Base-by-base conservation (phyloP, 2,113 vertebrate genomes). In the Panthera leo region DNA sequence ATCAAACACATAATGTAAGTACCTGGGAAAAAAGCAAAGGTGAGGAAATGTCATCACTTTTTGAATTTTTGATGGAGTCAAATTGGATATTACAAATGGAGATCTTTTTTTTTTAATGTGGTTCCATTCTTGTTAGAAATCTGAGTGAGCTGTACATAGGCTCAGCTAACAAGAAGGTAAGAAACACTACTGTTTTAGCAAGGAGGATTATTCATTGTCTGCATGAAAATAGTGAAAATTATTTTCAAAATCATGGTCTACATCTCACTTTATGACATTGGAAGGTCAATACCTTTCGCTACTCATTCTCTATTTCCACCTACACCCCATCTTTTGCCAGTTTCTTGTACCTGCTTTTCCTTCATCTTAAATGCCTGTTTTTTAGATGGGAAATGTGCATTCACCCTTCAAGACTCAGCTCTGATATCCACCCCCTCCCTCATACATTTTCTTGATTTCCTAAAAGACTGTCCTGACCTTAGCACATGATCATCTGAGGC, bases 1-100 rank as follows among this genome's bases (percentile, higher is more conserved):
- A 96, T 99, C 99, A 95, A 99, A 99, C 45, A 99, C 99, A 31
- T 99, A 99, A 97, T 99, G 99, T 92, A 99, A 99, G 98, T 99
- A 99, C 91, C 99, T 99, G 96, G 79, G 89, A 29, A 95, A 76
- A 92, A 83, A 98, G 3, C 19, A 73, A n/a, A 94, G 6, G 42
- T 39, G 48, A 27, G 4, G 45, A 61, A 82, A 2, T 15, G 12
- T 5, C 78, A 73, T 88, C 10, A 45, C 13, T 39, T 31, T 68
- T 16, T 16, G 8, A 61, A 42, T 55, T 55, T 53, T 42, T 4
- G 12, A 48, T 36, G 19, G 19, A 53, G 14, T 51, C 39, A 89
- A 71, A 65, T 13, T 61, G 25, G 4, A 19, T n/a, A 36, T n/a
- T 3, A 80, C 3, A 75, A 48, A 27, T 1, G 63, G 53, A 61